Conservation (phyloP, 2,888 invertebrate genomes). For the Drosophila kuntzei region DNA sequence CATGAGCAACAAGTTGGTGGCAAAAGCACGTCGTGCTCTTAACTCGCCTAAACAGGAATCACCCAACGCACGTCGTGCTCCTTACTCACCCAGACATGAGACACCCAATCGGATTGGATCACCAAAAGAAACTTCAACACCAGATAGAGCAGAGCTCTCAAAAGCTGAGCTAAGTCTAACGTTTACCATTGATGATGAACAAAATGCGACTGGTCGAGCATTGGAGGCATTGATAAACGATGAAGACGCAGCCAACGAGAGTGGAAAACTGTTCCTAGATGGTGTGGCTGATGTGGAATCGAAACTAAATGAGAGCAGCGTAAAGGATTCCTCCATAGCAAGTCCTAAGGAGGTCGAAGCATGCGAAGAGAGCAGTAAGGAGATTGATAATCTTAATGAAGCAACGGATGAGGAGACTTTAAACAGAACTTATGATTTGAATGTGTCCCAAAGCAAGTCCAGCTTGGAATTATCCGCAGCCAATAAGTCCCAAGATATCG, state of each 20-base stretch:
- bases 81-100: constrained; percentile 47
- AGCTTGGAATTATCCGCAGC: background rate
- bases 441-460: background rate
- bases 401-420: background rate
- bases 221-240: constrained; percentile 12
- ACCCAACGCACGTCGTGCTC: constrained; percentile 66
- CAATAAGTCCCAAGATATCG: background rate
- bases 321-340: background rate
- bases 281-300: background rate
- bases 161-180: constrained; percentile 68
- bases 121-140: constrained; percentile 33
- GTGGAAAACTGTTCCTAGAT: background rate
- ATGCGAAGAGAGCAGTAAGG: background rate
- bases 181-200: constrained; percentile 61
- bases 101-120: constrained; percentile 31
- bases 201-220: background rate
- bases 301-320: background rate
- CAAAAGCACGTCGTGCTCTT: constrained; percentile 69
- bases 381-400: background rate
- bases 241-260: background rate
- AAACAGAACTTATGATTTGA: constrained; percentile 36
- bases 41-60: constrained; percentile 47
- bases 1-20: constrained; percentile 56
- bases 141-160: constrained; percentile 15
- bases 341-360: background rate